Conservation (phyloP, 2,888 invertebrate species). For the Hirtodrosophila histrioides region DNA sequence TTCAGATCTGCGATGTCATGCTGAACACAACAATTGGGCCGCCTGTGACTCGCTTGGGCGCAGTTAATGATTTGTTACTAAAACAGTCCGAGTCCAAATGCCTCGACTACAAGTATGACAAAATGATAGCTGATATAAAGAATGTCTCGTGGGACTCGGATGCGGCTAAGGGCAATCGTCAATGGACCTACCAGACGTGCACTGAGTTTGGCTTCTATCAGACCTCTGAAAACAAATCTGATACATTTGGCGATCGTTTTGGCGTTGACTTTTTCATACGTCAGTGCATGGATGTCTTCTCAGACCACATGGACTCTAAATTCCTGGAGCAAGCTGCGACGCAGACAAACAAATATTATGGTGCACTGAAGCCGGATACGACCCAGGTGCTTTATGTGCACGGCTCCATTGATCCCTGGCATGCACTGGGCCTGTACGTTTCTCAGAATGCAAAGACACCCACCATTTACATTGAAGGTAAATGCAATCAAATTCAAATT, state of each 20-base stretch:
- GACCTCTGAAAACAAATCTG: conserved; percentile 87
- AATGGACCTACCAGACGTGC: conserved; percentile 98
- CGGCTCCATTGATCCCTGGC: conserved; percentile 96
- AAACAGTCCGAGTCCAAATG: conserved; percentile 89
- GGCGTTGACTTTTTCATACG: conserved; percentile 91
- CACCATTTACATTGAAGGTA: conserved; percentile 91
- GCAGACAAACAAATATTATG: conserved; percentile 92
- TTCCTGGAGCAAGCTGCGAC: conserved; percentile 87
- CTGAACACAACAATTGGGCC: conserved; percentile 86
- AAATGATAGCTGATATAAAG: conserved; percentile 89
- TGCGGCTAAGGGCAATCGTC: conserved; percentile 89
- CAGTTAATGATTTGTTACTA: conserved; percentile 89
- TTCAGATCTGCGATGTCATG: conserved; percentile 90
- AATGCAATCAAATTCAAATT: conserved; percentile 6
- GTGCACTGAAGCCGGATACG: conserved; percentile 89
- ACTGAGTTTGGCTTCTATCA: conserved; percentile 98
- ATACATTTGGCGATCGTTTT: conserved; percentile 90
- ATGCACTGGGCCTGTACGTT: conserved; percentile 89
- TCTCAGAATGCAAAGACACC: conserved; percentile 86
- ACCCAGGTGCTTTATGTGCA: conserved; percentile 93
- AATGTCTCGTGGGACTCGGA: conserved; percentile 89
- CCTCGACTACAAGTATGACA: conserved; percentile 92
- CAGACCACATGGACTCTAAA: conserved; percentile 87
- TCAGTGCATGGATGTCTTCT: conserved; percentile 94
- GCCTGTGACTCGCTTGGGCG: conserved; percentile 89